phyloP scores from a whole-genome alignment of 2,113 vertebrate species.

The Phalacrocorax pelagicus region DNA sequence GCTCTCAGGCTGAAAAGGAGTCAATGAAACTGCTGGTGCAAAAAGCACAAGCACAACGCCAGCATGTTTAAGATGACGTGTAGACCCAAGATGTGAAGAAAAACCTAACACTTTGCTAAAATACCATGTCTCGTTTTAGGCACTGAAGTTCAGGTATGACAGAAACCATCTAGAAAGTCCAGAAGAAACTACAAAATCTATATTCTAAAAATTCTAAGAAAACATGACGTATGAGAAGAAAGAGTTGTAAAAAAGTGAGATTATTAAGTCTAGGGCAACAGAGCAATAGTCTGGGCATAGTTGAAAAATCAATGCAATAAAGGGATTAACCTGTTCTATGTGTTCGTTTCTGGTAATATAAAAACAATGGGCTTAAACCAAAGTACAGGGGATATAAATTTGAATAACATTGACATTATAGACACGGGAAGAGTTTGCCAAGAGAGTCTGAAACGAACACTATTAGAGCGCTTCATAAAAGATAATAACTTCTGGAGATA shows the following conservation, averaged over 20 bases:
- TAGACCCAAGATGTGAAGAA: neutral
- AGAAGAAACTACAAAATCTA: neutral
- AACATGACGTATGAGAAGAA: neutral
- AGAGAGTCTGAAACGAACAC: neutral
- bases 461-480: neutral
- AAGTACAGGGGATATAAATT: neutral
- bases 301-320: neutral
- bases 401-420: neutral
- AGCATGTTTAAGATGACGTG: neutral
- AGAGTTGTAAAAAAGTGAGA: neutral
- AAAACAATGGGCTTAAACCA: neutral
- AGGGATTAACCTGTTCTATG: neutral
- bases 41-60: neutral
- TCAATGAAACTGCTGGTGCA: neutral
- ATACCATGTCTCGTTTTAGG: neutral
- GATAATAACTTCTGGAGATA: neutral
- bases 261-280: neutral
- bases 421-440: neutral
- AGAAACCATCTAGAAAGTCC: neutral
- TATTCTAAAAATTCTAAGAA: neutral
- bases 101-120: neutral
- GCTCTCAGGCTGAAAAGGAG: neutral
- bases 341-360: neutral
- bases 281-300: neutral
- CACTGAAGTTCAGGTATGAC: neutral